phyloP scores from a whole-genome alignment of 2,888 invertebrate genomes.

The Scrobipalpa costella region DNA sequence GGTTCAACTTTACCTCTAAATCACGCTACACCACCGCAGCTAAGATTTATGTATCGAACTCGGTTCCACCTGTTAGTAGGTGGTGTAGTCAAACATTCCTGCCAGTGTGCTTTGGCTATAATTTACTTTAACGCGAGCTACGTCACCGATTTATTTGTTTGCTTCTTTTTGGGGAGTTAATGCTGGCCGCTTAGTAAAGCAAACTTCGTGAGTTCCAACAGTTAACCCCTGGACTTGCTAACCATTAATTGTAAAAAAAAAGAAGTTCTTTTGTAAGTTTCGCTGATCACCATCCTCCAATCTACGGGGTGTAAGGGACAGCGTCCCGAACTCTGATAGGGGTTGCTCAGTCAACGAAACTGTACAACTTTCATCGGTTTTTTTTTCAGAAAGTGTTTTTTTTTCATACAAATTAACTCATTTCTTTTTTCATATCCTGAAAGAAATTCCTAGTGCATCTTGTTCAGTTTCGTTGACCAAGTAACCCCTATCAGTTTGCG shows the following conservation, averaged over 20 bases:
- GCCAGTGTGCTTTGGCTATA: not conserved
- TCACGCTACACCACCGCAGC: constrained; percentile 20
- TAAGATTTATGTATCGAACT: constrained; percentile 38
- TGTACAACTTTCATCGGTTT: too few relatives aligned
- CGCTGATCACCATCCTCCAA: too few relatives aligned
- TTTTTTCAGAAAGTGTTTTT: too few relatives aligned
- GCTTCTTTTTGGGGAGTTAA: not conserved
- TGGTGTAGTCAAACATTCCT: constrained; percentile 21
- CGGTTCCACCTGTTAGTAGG: constrained; percentile 35
- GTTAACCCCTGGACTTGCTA: not conserved
- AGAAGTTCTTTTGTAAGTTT: too few relatives aligned
- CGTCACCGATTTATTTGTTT: constrained; percentile 6
- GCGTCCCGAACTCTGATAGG: too few relatives aligned
- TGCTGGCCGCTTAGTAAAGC: not conserved
- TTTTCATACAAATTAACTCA: too few relatives aligned
- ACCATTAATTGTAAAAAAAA: not conserved
- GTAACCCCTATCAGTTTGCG: too few relatives aligned
- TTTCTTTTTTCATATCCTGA: too few relatives aligned
- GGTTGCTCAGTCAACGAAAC: too few relatives aligned
- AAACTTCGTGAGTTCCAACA: not conserved
- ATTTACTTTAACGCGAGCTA: constrained; percentile 3
- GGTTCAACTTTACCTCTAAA: constrained; percentile 21
- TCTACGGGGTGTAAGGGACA: too few relatives aligned
- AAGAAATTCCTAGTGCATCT: too few relatives aligned
- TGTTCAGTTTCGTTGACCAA: too few relatives aligned